These are phyloP conservation scores for Bergia sp. DNA, from an alignment of 92 coral and sea anemone species.

Conservation along the genomic window DNA sequence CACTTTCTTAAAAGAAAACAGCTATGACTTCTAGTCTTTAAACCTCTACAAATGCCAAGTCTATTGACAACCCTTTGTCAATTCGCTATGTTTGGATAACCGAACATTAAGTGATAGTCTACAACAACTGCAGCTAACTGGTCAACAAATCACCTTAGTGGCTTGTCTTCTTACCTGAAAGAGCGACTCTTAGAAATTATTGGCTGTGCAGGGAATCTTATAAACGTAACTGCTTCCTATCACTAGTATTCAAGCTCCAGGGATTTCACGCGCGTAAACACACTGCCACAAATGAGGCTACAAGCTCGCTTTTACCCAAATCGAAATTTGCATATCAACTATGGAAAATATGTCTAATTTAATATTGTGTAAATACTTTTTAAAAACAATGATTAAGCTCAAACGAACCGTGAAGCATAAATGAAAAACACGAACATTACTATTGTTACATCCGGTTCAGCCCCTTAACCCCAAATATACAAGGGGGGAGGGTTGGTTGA, in stretches of 20 bases:
- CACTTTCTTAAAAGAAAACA: neutral
- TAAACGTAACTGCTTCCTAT: neutral
- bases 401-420: slow-evolving; percentile 13
- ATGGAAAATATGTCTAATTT: neutral
- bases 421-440: neutral
- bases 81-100: neutral
- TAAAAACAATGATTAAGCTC: neutral
- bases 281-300: neutral
- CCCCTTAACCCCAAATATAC: too few relatives aligned
- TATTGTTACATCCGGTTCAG: too few relatives aligned
- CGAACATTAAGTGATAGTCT: neutral
- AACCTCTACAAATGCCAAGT: neutral
- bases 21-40: neutral
- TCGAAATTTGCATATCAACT: neutral
- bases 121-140: neutral
- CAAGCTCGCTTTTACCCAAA: neutral
- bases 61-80: neutral
- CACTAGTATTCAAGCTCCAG: neutral
- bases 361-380: neutral
- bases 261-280: neutral
- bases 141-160: neutral
- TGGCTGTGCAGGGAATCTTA: neutral
- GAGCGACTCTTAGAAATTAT: neutral
- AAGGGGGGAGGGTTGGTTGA: too few relatives aligned
- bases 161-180: neutral